Conservation (phyloP, 1,140 invertebrate genomes). For the Caenorhabditis tropicalis region DNA sequence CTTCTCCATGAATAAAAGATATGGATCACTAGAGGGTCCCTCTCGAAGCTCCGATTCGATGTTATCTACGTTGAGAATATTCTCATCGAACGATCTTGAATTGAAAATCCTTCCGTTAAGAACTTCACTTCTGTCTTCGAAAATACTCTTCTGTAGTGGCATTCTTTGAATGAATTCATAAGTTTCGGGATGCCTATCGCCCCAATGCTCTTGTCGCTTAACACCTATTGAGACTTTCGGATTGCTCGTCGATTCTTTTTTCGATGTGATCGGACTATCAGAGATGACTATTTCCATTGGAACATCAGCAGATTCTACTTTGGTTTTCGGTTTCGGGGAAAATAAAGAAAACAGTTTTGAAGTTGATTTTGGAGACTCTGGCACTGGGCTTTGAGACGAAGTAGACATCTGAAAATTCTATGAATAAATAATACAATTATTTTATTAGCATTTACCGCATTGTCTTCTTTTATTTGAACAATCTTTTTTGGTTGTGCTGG, state of each 20-base stretch:
- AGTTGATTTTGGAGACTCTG: background rate
- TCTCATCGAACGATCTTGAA: background rate
- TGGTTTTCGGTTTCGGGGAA: slow-evolving; percentile 1
- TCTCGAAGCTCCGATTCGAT: background rate
- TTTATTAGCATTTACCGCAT: background rate
- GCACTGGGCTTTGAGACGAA: background rate
- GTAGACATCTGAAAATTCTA: background rate
- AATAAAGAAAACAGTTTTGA: background rate
- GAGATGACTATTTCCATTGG: background rate
- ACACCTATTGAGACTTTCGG: background rate
- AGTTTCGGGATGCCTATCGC: background rate
- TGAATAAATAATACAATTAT: background rate
- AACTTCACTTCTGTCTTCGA: background rate
- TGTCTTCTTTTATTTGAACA: too few relatives aligned
- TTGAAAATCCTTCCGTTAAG: background rate
- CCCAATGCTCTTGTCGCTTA: slow-evolving; percentile 1
- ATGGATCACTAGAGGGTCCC: background rate
- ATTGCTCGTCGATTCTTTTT: background rate
- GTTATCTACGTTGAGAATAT: background rate
- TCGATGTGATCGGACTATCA: background rate
- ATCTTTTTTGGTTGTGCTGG: too few relatives aligned
- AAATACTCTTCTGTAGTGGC: background rate
- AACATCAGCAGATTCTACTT: background rate
- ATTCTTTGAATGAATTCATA: background rate
- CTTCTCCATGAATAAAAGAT: background rate